Evolutionary conservation across 2,888 invertebrate genomes (phyloP).

Genomic region (Patella caerulea): DNA sequence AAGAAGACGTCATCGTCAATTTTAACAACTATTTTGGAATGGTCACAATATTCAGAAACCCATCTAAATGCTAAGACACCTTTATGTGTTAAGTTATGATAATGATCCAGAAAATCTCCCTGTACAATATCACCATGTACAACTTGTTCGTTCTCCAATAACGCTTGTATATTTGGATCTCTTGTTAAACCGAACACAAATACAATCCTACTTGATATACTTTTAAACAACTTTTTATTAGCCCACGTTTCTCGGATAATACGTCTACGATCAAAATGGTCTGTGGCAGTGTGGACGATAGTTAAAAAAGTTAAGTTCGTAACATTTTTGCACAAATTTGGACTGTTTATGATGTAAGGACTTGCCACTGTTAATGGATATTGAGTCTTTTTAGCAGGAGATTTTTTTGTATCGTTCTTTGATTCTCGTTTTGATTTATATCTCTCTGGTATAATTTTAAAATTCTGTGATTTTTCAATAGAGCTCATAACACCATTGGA

Average conservation of each 20-base stretch:
- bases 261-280: constrained; percentile 48
- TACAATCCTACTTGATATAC: constrained; percentile 44
- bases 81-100: constrained; percentile 59
- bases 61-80: constrained; percentile 57
- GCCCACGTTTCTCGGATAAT: constrained; percentile 59
- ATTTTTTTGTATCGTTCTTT: not conserved
- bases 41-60: constrained; percentile 51
- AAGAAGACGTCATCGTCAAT: constrained; percentile 62
- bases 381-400: constrained; percentile 21
- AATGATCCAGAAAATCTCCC: constrained; percentile 56
- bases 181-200: constrained; percentile 52
- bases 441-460: not conserved
- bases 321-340: constrained; percentile 42
- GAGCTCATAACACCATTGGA: constrained; percentile 17
- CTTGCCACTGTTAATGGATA: constrained; percentile 52
- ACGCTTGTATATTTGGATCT: constrained; percentile 41
- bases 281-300: constrained; percentile 52
- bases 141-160: constrained; percentile 53
- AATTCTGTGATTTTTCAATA: not conserved
- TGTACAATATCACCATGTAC: constrained; percentile 59
- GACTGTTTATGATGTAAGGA: constrained; percentile 53
- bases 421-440: not conserved
- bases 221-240: constrained; percentile 43
- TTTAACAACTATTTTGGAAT: constrained; percentile 53
- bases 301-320: constrained; percentile 47